These are phyloP conservation scores for Molossus alvarezi DNA, from an alignment of 2,797 vertebrate species.

Conservation along the genomic window DNA sequence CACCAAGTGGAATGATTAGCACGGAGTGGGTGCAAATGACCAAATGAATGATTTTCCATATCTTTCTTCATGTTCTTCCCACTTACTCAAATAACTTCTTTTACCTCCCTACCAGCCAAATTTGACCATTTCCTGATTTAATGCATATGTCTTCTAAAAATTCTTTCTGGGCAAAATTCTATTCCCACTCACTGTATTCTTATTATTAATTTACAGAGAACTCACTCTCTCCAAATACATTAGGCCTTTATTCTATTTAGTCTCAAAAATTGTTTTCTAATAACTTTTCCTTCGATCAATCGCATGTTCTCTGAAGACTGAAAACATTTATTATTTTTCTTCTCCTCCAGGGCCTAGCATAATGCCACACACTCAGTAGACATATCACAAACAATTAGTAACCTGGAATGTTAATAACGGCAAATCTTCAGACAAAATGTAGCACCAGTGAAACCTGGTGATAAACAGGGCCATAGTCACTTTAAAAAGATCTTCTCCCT, in stretches of 20 bases:
- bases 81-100: not conserved
- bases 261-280: not conserved
- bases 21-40: not conserved
- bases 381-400: not conserved
- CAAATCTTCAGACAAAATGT: not conserved
- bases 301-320: slow-evolving; percentile 12
- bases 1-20: not conserved
- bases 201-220: slow-evolving; percentile 52
- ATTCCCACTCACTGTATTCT: not conserved
- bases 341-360: not conserved
- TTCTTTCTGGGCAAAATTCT: slow-evolving; percentile 8
- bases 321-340: slow-evolving; percentile 21
- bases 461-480: not conserved
- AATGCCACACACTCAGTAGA: not conserved
- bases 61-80: not conserved
- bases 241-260: slow-evolving; percentile 36
- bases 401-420: not conserved
- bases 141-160: not conserved
- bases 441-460: not conserved
- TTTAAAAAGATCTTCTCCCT: not conserved
- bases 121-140: not conserved
- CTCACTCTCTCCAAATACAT: not conserved
- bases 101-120: not conserved
- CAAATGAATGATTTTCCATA: not conserved
- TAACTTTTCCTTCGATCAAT: not conserved